Conservation (phyloP, 92 coral and sea anemone species). For the Porites cylindrica region DNA sequence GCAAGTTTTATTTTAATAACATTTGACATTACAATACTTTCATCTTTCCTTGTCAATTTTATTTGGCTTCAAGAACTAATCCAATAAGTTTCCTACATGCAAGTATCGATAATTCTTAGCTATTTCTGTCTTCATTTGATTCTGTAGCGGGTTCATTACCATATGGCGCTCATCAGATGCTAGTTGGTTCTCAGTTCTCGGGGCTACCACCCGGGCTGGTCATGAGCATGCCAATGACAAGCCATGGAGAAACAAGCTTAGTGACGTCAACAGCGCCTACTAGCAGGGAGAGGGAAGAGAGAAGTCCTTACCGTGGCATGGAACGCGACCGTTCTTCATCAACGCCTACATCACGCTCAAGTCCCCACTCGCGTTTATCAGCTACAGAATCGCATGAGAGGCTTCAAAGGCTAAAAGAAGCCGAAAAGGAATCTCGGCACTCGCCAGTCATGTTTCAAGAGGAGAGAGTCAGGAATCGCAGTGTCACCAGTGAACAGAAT, state of each 20-base stretch:
- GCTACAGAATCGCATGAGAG: constrained; percentile 40
- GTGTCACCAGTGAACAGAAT: constrained; percentile 5
- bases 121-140: neutral
- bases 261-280: constrained; percentile 31
- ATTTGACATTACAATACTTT: too few species aligned
- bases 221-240: constrained; percentile 49
- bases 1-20: too few species aligned
- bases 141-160: constrained; percentile 11
- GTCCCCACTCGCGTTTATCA: constrained; percentile 24
- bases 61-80: too few species aligned
- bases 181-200: constrained; percentile 33
- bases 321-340: constrained; percentile 35
- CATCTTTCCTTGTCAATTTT: too few species aligned
- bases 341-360: constrained; percentile 26
- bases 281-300: constrained; percentile 31
- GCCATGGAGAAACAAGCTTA: constrained; percentile 42
- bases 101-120: too few species aligned
- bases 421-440: constrained; percentile 23
- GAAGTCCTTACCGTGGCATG: constrained; percentile 26
- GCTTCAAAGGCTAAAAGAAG: constrained; percentile 39
- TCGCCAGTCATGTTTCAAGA: constrained; percentile 38
- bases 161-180: constrained; percentile 40
- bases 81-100: too few species aligned
- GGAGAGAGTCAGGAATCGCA: constrained; percentile 41
- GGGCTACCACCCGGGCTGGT: constrained; percentile 34